Base-by-base conservation (phyloP, 2,113 vertebrate species). In the Clupea harengus region DNA sequence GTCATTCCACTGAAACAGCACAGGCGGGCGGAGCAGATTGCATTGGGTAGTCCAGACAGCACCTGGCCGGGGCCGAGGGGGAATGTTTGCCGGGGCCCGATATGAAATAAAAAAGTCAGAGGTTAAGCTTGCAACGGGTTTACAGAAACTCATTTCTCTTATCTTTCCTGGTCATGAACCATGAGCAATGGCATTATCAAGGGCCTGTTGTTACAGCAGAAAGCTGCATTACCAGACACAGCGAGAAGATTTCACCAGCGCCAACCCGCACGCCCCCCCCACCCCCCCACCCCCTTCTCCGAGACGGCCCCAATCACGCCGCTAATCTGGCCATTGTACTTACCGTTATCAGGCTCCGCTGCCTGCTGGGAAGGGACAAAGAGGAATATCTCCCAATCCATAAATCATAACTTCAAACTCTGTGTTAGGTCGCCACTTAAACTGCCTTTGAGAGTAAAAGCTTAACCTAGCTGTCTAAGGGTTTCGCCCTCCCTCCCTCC, bases 91-190 rank as follows among this genome's bases (percentile, higher is more conserved):
- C 39, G 81, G 85, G 87, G 89, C 88, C 91, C 89, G 88, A 92
- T 92, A 92, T 85, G 86, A 94, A 94, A 93, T 93, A 92, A 72
- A 91, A 91, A 93, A 93, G 93, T 93, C 94, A 94, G 88, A 94
- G 95, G 94, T 96, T 94, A 95, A 95, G 94, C 93, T 89, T 93
- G 89, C 87, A 87, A 90, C 88, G 87, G 92, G 93, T 89, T 94
- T 93, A 94, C 92, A 92, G 91, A 95, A 95, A 94, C 93, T 92
- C 93, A 94, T 95, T 95, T 94, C 93, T 95, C 93, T 94, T 95
- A 94, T 95, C 94, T 94, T 89, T 84, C 45, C 90, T 91, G 92
- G 92, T 94, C 93, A 90, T 92, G 93, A 95, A 93, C 94, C 92
- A 86, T 89, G 92, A 92, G 94, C 93, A 95, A 94, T 93, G 93